Conservation (phyloP, 2,888 invertebrate genomes). For the Apamea sordens region DNA sequence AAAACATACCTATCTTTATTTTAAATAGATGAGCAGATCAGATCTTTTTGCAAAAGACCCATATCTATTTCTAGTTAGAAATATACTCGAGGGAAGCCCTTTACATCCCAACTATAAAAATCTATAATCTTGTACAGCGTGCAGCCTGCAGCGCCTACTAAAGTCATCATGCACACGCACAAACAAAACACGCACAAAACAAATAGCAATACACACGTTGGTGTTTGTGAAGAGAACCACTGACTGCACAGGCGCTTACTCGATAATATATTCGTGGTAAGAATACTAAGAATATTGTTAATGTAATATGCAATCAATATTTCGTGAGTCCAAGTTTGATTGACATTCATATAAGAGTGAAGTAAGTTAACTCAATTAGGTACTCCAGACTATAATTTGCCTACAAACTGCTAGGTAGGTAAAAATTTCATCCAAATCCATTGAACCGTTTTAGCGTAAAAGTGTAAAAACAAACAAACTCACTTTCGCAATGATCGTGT, state of each 20-base stretch:
- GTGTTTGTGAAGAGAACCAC: background rate
- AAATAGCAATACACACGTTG: conserved; percentile 19
- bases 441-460: background rate
- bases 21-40: background rate
- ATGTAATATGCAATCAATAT: background rate
- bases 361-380: background rate
- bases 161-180: background rate
- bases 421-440: background rate
- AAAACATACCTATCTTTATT: background rate
- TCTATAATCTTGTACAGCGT: background rate
- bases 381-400: background rate
- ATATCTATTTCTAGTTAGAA: background rate
- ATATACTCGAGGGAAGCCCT: background rate
- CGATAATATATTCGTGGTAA: background rate
- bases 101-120: background rate
- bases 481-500: background rate
- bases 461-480: background rate
- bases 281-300: background rate
- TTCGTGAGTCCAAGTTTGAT: no score
- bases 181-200: no score
- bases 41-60: no score
- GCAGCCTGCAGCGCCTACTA: background rate
- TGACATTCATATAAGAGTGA: background rate
- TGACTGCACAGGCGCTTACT: conserved; percentile 14
- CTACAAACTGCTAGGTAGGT: background rate